Conservation (phyloP, 2,797 vertebrate genomes). For the Tangara arthus region DNA sequence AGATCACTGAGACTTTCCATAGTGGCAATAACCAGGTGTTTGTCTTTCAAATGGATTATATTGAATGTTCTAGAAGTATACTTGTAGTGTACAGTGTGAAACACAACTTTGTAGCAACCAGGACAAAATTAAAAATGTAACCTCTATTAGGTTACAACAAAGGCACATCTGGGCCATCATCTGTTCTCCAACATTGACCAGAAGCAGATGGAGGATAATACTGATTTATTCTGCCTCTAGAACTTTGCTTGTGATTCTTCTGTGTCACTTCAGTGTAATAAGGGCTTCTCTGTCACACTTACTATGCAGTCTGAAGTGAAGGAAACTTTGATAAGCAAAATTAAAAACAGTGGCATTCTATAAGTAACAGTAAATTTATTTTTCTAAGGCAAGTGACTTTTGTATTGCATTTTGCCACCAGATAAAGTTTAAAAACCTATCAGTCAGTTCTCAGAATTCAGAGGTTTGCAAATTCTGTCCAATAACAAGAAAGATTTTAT, state of each 20-base stretch:
- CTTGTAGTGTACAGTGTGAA: neutral
- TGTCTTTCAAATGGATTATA: neutral
- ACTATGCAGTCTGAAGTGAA: neutral
- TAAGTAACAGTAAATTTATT: neutral
- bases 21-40: neutral
- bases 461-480: neutral
- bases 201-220: neutral
- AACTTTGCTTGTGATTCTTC: neutral
- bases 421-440: neutral
- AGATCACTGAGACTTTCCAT: neutral
- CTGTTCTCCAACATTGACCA: neutral
- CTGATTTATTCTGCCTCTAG: neutral
- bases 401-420: neutral
- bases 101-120: neutral
- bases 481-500: slow-evolving; percentile 25
- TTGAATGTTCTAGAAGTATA: neutral
- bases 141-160: neutral
- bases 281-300: neutral
- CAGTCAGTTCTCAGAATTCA: neutral
- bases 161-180: neutral
- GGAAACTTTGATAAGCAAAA: neutral
- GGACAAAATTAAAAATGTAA: neutral
- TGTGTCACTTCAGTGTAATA: neutral
- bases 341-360: neutral
- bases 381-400: neutral